These are phyloP conservation scores for Dinoponera quadriceps DNA, from an alignment of 1,140 invertebrate species.

Conservation along the genomic window DNA sequence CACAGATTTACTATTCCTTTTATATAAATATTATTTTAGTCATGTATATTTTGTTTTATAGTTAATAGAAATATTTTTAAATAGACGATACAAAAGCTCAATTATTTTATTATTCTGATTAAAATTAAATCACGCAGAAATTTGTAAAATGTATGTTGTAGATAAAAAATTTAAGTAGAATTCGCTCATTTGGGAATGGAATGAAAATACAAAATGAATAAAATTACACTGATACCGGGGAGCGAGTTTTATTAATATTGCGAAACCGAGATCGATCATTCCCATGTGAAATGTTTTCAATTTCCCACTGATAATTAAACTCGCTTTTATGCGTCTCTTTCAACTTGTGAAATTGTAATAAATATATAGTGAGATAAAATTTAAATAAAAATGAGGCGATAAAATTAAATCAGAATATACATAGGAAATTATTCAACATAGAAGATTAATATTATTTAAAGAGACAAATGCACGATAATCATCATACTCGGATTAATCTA, in stretches of 20 bases:
- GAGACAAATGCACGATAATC: neutral
- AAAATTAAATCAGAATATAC: neutral
- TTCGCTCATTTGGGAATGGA: conserved; percentile 2
- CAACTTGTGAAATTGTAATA: conserved; percentile 23
- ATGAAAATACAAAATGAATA: conserved; percentile 31
- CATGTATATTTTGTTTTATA: neutral
- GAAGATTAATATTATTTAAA: conserved; percentile 5
- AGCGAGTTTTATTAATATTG: conserved; percentile 28
- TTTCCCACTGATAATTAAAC: conserved; percentile 18
- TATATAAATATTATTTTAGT: neutral
- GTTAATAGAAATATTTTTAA: neutral
- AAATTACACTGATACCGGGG: neutral
- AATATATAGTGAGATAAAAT: neutral
- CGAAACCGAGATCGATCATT: conserved; percentile 8
- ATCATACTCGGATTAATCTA: neutral
- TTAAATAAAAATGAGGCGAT: conserved; percentile 6
- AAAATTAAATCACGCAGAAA: conserved; percentile 8
- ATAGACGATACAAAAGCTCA: neutral
- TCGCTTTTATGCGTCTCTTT: neutral
- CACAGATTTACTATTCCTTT: neutral
- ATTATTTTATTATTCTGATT: neutral
- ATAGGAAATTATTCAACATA: neutral
- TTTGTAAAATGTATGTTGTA: neutral
- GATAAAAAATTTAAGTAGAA: conserved; percentile 24
- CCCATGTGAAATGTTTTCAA: conserved; percentile 34